Evolutionary conservation across 2,797 vertebrate species (phyloP), one percentile per base, ranked within the genome.

Genomic region (Pampus argenteus): DNA sequence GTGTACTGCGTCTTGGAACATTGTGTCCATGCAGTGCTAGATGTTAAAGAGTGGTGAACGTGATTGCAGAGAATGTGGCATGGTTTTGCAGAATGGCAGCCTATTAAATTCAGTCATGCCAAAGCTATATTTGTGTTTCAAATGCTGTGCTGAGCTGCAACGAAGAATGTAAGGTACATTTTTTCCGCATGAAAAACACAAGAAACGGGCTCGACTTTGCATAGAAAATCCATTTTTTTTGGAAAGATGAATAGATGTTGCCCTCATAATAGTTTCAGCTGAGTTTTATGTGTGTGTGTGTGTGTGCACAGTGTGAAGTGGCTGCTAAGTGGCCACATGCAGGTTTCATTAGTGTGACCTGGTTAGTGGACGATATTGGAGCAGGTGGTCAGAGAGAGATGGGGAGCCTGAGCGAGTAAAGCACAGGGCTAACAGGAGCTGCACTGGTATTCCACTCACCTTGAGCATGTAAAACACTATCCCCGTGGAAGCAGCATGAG

Each of bases 391-490:
- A 66, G 66, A 82, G 36, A 74, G 64, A 73, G 49, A 79, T 58
- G 78, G 70, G 60, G 66, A 76, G 72, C 61, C 57, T 65, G 29
- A 66, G 66, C 2, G 23, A 81, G 68, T 70, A 60, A 64, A 85
- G 75, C 17, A 8, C 18, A n/a, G 49, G 47, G 71, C 79, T 59
- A 72, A 78, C 66, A 36, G 79, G 80, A 76, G 82, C 68, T 71
- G 56, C 2, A 7, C 80, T 91, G 87, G 82, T 86, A 92, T 92
- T 90, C 84, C 82, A 88, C 88, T 91, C 84, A 86, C 89, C 89
- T 89, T 87, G 73, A 77, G 83, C 74, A 89, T 87, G 83, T 89
- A 86, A 90, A 89, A 90, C 84, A 86, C 73, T 90, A 89, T 90
- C 89, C 84, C 71, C 76, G 82, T 88, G 82, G 79, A 86, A 82